phyloP scores from a whole-genome alignment of 2,888 invertebrate genomes.

The Drosophila borealis region DNA sequence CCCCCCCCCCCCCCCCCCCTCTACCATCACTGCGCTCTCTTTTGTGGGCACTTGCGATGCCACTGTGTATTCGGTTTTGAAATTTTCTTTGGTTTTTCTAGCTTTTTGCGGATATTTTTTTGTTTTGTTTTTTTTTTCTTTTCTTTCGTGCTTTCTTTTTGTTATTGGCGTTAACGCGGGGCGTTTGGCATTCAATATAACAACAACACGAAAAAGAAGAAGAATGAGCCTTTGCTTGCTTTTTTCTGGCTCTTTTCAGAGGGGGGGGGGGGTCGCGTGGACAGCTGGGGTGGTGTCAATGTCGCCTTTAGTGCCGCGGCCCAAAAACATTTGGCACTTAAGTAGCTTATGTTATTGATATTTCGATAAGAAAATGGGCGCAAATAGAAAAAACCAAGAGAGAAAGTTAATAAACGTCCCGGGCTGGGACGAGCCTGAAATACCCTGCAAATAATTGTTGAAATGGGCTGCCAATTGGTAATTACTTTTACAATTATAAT shows the following conservation, averaged over 20 bases:
- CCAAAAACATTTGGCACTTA: constrained; percentile 53
- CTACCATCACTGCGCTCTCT: neutral
- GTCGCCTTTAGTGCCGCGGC: constrained; percentile 31
- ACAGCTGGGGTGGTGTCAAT: neutral
- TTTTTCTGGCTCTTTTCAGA: neutral
- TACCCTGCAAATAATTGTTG: constrained; percentile 4
- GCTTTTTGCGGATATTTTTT: constrained; percentile 14
- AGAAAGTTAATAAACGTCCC: neutral
- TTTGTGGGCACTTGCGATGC: constrained; percentile 1
- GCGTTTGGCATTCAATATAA: constrained; percentile 59
- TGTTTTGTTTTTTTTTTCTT: constrained; percentile 26
- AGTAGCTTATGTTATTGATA: constrained; percentile 70
- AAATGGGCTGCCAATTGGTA: too few relatives aligned
- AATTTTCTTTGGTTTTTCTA: constrained; percentile 18
- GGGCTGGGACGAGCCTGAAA: constrained; percentile 5
- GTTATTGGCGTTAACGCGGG: constrained; percentile 48
- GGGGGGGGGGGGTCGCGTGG: neutral
- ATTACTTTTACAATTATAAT: too few relatives aligned
- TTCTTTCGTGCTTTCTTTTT: constrained; percentile 24
- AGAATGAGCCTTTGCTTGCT: constrained; percentile 11
- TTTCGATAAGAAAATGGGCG: constrained; percentile 44
- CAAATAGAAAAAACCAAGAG: neutral
- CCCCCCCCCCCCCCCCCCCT: neutral
- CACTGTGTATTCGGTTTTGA: constrained; percentile 17
- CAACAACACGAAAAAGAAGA: constrained; percentile 17